Percentiles rank a stretch among this genome's conserved stretches.
Conservation (phyloP, 2,888 invertebrate genomes). For the Liposcelis brunnea region DNA sequence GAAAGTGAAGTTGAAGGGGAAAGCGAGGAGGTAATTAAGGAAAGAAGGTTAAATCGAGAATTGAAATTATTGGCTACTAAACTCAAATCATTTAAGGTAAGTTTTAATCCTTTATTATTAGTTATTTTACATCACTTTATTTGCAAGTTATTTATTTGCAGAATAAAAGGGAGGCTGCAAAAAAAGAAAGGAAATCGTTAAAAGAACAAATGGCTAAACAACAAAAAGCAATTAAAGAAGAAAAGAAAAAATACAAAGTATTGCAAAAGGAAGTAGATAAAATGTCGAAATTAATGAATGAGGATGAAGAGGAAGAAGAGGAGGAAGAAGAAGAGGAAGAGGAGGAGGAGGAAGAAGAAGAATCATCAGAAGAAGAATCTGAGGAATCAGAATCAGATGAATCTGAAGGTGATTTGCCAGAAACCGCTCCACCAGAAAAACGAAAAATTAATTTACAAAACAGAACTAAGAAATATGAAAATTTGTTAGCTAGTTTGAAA, state of each 20-base stretch:
- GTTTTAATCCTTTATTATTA: constrained; percentile 7
- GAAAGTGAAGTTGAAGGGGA: constrained; percentile 43
- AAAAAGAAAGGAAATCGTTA: constrained; percentile 57
- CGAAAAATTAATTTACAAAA: constrained; percentile 24
- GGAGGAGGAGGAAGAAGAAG: constrained; percentile 30
- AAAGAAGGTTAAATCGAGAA: constrained; percentile 43
- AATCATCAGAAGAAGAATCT: constrained; percentile 41
- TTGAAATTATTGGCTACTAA: constrained; percentile 42
- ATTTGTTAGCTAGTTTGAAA: constrained; percentile 58
- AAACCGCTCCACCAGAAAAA: constrained; percentile 36
- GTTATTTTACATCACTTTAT: no score
- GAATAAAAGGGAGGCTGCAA: constrained; percentile 29
- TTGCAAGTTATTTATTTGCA: neutral
- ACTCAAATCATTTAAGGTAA: constrained; percentile 28
- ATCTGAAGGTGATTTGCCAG: constrained; percentile 43
- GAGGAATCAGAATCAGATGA: constrained; percentile 41
- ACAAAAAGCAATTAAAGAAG: constrained; percentile 56
- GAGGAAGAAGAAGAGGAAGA: constrained; percentile 42
- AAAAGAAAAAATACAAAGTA: constrained; percentile 64
- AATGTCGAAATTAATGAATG: constrained; percentile 76
- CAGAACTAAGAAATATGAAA: constrained; percentile 54
- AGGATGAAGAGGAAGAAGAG: constrained; percentile 51
- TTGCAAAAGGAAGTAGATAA: constrained; percentile 78
- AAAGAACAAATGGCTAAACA: constrained; percentile 69
- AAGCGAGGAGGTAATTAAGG: constrained; percentile 45